Percentiles rank a stretch among this genome's conserved stretches.
These are phyloP conservation scores for Candidula unifasciata DNA, from an alignment of 2,888 invertebrate species.

Conservation along the genomic window DNA sequence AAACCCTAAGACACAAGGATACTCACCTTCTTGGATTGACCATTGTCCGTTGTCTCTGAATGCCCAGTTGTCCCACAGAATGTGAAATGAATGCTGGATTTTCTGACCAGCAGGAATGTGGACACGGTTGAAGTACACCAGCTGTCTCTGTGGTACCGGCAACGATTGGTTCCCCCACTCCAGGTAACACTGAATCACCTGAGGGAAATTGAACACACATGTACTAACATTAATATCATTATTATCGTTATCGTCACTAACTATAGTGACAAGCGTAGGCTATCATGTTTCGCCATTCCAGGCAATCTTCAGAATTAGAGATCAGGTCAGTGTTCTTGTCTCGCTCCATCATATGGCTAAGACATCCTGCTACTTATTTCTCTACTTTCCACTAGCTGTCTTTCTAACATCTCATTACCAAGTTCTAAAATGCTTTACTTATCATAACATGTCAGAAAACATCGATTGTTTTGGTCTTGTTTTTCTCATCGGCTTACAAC, in stretches of 20 bases:
- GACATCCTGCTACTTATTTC: too few relatives aligned
- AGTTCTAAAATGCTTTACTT: too few relatives aligned
- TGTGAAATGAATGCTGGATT: conserved; percentile 51
- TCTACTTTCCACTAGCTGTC: too few relatives aligned
- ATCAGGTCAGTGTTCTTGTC: too few relatives aligned
- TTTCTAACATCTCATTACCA: too few relatives aligned
- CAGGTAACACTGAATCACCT: conserved; percentile 66
- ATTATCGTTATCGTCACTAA: neutral
- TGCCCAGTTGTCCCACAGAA: conserved; percentile 62
- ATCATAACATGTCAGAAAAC: too few relatives aligned
- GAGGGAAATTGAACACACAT: neutral
- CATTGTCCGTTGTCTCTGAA: conserved; percentile 67
- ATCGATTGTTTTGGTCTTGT: too few relatives aligned
- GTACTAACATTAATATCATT: neutral
- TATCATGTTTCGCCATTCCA: too few relatives aligned
- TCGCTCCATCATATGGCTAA: too few relatives aligned
- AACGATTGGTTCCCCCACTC: conserved; percentile 60
- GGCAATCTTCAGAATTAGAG: too few relatives aligned
- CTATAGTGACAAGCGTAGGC: neutral
- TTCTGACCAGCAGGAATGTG: conserved; percentile 49
- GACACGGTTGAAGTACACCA: conserved; percentile 60
- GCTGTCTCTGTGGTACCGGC: conserved; percentile 60
- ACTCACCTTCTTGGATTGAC: conserved; percentile 62
- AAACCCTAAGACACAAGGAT: too few relatives aligned
- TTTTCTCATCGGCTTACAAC: too few relatives aligned